A percentile compares a stretch with the other conserved stretches of the same genome.
These are phyloP conservation scores for Drosophila tripunctata DNA, from an alignment of 2,888 invertebrate genomes.

Conservation along the genomic window DNA sequence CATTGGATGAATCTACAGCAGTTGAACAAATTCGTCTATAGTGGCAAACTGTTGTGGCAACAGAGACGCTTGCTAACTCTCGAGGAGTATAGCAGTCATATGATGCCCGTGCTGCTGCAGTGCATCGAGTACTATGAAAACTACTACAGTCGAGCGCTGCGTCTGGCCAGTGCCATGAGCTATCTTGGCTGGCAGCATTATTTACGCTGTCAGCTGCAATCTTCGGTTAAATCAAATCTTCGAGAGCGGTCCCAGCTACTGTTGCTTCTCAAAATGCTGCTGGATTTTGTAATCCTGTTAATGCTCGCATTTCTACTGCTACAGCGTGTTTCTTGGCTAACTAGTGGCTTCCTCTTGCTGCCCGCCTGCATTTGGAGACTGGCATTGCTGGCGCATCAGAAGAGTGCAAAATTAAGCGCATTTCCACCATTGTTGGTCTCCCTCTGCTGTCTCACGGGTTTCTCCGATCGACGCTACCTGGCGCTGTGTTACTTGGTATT, in stretches of 20 bases:
- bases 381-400: conserved; percentile 20
- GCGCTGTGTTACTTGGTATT: conserved; percentile 70
- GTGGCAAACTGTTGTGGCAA: conserved; percentile 15
- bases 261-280: not conserved
- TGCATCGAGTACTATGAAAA: conserved; percentile 93
- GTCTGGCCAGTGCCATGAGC: conserved; percentile 87
- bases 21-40: conserved; percentile 34
- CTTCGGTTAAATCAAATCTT: too few species aligned
- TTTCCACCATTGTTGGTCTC: conserved; percentile 71
- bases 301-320: conserved; percentile 84
- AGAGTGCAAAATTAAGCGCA: not conserved
- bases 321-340: conserved; percentile 87
- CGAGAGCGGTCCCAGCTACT: too few species aligned
- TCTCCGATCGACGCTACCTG: conserved; percentile 66
- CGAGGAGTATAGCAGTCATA: conserved; percentile 85
- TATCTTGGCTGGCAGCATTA: conserved; percentile 90
- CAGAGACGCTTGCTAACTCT: conserved; percentile 35
- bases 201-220: conserved; percentile 83
- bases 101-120: conserved; percentile 87
- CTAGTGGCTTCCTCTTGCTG: conserved; percentile 87
- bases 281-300: not conserved
- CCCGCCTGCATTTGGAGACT: conserved; percentile 85
- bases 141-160: conserved; percentile 90
- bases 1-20: conserved; percentile 50
- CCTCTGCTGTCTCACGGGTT: conserved; percentile 49